Evolutionary conservation across 1,140 invertebrate genomes (phyloP).

Genomic region (Drosophila tropicalis): DNA sequence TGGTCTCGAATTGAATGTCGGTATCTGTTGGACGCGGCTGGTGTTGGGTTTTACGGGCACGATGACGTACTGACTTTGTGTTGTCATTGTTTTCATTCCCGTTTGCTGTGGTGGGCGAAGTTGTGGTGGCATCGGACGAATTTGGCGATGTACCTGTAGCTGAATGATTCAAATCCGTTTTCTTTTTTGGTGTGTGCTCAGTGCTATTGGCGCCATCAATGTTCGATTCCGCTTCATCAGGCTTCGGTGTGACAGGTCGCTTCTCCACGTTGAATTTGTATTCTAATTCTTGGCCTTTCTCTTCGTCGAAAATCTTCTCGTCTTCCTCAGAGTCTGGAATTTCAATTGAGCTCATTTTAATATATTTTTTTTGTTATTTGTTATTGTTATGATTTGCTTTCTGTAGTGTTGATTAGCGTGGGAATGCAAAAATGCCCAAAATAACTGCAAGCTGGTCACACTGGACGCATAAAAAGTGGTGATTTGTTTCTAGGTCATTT

Average conservation of each 20-base stretch:
- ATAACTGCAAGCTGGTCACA: neutral
- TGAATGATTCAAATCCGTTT: neutral
- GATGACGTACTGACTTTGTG: constrained; percentile 29
- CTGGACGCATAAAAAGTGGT: neutral
- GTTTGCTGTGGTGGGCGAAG: constrained; percentile 10
- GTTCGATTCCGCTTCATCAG: constrained; percentile 9
- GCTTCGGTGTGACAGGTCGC: neutral
- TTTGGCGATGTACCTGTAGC: constrained; percentile 4
- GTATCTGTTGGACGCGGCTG: constrained; percentile 45
- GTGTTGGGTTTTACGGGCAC: constrained; percentile 57
- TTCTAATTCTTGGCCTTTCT: neutral
- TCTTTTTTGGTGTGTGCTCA: constrained; percentile 32
- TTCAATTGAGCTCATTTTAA: constrained; percentile 51
- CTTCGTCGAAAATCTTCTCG: constrained; percentile 8
- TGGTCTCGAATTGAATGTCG: constrained; percentile 58
- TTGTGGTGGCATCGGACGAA: constrained; percentile 1
- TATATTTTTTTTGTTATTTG: neutral
- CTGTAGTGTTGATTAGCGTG: neutral
- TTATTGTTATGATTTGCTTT: neutral
- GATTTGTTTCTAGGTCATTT: neutral
- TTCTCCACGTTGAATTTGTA: neutral
- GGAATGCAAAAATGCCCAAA: neutral
- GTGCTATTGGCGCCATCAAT: neutral
- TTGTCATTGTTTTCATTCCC: neutral
- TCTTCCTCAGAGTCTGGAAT: constrained; percentile 68